Evolutionary conservation across 2,113 vertebrate species (phyloP).

Genomic region (Bucco capensis): DNA sequence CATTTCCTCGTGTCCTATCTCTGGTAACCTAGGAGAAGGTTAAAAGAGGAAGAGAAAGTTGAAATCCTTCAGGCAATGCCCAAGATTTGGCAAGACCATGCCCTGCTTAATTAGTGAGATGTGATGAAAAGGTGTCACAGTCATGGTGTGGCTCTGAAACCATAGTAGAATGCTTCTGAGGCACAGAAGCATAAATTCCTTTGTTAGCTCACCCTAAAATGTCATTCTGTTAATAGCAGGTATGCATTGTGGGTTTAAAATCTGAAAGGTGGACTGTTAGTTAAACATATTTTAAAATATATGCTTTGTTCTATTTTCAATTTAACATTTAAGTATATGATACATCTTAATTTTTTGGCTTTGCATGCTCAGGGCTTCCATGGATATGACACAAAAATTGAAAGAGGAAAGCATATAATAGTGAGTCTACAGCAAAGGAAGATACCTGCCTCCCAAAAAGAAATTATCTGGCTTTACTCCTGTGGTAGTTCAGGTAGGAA

Average conservation of each 20-base stretch:
- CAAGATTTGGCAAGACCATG: background rate
- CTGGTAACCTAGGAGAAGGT: background rate
- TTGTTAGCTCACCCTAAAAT: background rate
- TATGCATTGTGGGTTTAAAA: background rate
- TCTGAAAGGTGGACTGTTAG: background rate
- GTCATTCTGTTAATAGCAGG: background rate
- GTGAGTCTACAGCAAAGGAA: background rate
- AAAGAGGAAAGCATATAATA: background rate
- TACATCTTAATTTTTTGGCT: background rate
- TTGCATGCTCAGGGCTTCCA: background rate
- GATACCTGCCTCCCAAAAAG: background rate
- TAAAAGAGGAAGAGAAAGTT: background rate
- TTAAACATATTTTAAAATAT: background rate
- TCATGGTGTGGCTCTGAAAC: background rate
- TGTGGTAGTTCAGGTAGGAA: background rate
- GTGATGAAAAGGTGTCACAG: background rate
- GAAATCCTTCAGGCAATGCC: background rate
- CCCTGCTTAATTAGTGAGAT: background rate
- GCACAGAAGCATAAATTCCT: background rate
- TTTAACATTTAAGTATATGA: background rate
- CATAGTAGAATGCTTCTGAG: rapidly evolving
- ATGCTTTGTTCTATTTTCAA: background rate
- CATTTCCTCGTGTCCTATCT: no score
- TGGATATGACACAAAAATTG: background rate
- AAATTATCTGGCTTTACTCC: background rate